Conservation (phyloP, 1,140 invertebrate genomes). For the Pogonus chalceus region DNA sequence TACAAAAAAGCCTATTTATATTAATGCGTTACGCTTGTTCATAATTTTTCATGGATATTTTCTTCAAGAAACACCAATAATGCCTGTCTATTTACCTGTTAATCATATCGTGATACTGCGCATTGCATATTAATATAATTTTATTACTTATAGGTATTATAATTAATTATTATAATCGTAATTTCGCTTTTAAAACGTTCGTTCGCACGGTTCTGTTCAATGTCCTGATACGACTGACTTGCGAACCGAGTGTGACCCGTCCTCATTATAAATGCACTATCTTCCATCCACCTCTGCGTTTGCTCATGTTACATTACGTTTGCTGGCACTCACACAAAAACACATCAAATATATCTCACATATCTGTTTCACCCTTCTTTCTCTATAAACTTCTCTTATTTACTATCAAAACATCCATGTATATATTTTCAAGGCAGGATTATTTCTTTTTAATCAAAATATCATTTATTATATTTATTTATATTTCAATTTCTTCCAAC, state of each 20-base stretch:
- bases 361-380: no score
- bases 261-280: background rate
- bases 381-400: no score
- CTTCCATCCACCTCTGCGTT: background rate
- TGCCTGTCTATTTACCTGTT: background rate
- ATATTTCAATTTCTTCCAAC: no score
- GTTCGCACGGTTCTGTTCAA: background rate
- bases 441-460: no score
- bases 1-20: constrained; percentile 12
- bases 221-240: no score
- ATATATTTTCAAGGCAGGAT: no score
- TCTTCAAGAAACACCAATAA: background rate
- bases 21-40: background rate
- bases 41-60: constrained; percentile 1
- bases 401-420: no score
- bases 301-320: no score
- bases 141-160: background rate
- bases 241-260: background rate
- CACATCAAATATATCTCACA: no score
- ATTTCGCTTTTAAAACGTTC: background rate
- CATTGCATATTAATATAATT: background rate
- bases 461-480: no score
- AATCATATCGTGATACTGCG: background rate
- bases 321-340: no score
- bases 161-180: background rate